Evolutionary conservation across 2,797 vertebrate species (phyloP), one percentile per base, ranked within the genome.

Genomic region (Lacerta bilineata): DNA sequence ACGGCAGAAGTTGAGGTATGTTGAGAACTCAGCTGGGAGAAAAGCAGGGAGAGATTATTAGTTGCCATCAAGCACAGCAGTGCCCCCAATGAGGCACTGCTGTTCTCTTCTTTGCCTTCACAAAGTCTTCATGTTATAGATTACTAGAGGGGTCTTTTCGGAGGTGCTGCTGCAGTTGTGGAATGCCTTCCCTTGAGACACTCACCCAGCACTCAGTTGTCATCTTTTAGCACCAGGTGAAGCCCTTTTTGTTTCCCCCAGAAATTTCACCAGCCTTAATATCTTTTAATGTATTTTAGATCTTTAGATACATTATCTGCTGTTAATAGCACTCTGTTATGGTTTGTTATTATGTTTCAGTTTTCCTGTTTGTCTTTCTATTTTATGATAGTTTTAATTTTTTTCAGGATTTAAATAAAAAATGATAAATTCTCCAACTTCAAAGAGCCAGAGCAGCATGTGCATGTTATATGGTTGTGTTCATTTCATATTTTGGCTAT

Each of bases 1-100:
- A 87, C 98, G 98, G 96, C 98, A 99, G 90, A 99, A 99, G 95
- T 99, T 99, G 97, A 99, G 98, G 97, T 99, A 99, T 76, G 98
- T 99, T 1, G 98, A 98, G 95, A 99, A 99, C 95, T 99, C 98
- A 0, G 98, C 98, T 99, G 94, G 59, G 85, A 11, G 29, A 55
- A 92, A 71, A 71, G 36, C 64, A 83, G 87, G 33, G 87, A 77
- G 80, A 68, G 83, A 89, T 11, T 88, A 89, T 39, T 80, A 25
- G 0, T 77, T 29, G 27, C 27, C 1, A 6, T 71, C 87, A 91
- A 88, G 80, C 36, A 86, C 2, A 0, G 9, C 25, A 17, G 8
- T 23, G 2, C 8, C 46, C 59, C 87, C 66, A 36, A 3, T 1
- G 5, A 0, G 5, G 76, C 81, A 2, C 39, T 0, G 0, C 78